phyloP scores from a whole-genome alignment of 2,888 invertebrate species.

The Leucoptera coffeella region DNA sequence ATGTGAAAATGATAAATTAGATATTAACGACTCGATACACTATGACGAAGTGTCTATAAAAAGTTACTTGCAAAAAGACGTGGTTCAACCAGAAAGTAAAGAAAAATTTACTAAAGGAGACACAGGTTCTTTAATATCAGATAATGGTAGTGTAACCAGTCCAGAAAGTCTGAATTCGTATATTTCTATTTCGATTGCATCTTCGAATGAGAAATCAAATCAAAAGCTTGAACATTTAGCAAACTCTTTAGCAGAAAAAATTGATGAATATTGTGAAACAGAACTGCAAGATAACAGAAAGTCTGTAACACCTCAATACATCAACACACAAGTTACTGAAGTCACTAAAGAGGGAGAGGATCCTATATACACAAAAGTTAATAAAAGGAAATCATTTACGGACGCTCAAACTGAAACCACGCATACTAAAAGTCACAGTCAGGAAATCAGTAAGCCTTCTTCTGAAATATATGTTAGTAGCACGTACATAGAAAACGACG shows the following conservation, averaged over 20 bases:
- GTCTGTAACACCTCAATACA: conserved; percentile 18
- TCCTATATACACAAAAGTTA: conserved; percentile 36
- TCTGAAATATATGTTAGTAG: conserved; percentile 34
- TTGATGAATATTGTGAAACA: conserved; percentile 46
- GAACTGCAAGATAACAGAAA: conserved; percentile 32
- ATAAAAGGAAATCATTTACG: conserved; percentile 51
- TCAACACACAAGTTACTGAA: conserved; percentile 13
- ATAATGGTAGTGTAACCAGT: conserved; percentile 42
- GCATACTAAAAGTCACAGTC: conserved; percentile 14
- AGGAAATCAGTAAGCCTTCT: conserved; percentile 11
- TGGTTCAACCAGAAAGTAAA: conserved; percentile 4
- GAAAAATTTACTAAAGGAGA: conserved; percentile 18
- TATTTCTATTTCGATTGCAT: conserved; percentile 43
- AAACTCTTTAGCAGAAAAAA: conserved; percentile 45
- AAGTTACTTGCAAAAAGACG: conserved; percentile 13
- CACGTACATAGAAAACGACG: conserved; percentile 32
- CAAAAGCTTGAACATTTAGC: conserved; percentile 45
- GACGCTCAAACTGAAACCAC: conserved; percentile 34
- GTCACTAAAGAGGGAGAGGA: conserved; percentile 23
- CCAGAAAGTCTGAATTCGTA: conserved; percentile 48
- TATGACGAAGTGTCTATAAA: conserved; percentile 22
- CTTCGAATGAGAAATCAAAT: conserved; percentile 34
- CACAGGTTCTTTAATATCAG: conserved; percentile 28
- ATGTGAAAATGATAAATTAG: conserved; percentile 22
- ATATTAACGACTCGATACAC: conserved; percentile 14